A percentile compares a stretch with the other conserved stretches of the same genome.
These are phyloP conservation scores for Urophycis tenuis DNA, from an alignment of 2,797 vertebrate species.

Conservation along the genomic window DNA sequence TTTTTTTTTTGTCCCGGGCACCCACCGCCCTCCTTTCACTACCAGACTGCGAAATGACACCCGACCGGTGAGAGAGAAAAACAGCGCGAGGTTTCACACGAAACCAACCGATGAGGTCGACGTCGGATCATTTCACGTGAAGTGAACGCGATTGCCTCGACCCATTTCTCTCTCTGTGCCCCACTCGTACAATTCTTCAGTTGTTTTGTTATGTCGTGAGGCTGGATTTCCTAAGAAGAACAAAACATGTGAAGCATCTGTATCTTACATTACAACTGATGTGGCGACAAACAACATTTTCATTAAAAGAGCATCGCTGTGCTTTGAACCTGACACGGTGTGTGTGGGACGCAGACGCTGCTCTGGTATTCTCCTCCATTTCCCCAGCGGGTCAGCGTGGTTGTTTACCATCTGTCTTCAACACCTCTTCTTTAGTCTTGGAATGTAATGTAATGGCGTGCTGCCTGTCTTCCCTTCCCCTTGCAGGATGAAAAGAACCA, in stretches of 20 bases:
- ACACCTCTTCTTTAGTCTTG: slow-evolving; percentile 25
- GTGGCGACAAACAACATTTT: neutral
- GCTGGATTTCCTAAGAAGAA: no score
- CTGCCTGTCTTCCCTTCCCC: slow-evolving; percentile 31
- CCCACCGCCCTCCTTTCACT: neutral
- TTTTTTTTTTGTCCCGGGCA: neutral
- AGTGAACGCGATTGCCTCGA: neutral
- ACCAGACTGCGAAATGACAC: neutral
- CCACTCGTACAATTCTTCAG: neutral
- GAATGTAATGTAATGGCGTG: slow-evolving; percentile 10
- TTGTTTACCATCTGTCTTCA: slow-evolving; percentile 27
- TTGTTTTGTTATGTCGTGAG: no score
- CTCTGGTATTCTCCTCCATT: slow-evolving; percentile 16
- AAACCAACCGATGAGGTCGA: neutral
- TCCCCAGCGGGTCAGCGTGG: slow-evolving; percentile 20
- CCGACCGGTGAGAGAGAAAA: neutral
- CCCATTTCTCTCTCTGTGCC: neutral
- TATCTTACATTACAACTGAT: no score
- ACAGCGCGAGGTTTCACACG: neutral
- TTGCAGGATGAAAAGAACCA: slow-evolving; percentile 89
- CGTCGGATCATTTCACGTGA: no score
- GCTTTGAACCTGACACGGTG: slow-evolving; percentile 20
- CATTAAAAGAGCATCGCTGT: slow-evolving; percentile 26
- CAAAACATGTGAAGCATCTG: no score
- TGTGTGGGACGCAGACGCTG: slow-evolving; percentile 37